Percentiles rank a stretch among this genome's conserved stretches.
These are phyloP conservation scores for Tetramorium simillimum DNA, from an alignment of 1,140 invertebrate genomes.

Conservation along the genomic window DNA sequence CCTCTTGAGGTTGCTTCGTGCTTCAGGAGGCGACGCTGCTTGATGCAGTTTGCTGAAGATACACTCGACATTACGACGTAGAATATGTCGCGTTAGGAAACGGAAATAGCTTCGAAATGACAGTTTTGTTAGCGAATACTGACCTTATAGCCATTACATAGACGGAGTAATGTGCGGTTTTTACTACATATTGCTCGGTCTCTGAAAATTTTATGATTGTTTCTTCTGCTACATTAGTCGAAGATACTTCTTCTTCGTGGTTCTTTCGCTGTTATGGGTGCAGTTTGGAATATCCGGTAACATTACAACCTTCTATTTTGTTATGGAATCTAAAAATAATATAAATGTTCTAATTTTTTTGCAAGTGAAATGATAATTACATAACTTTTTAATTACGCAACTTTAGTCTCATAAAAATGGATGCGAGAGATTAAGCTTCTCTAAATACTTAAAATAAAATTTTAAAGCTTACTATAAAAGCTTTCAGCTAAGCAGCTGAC, in stretches of 20 bases:
- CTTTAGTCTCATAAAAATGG: background rate
- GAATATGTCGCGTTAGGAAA: conserved; percentile 28
- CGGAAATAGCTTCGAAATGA: conserved; percentile 45
- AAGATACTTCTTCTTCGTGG: background rate
- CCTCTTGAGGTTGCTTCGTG: conserved; percentile 37
- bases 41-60: conserved; percentile 41
- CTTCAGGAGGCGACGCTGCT: conserved; percentile 1
- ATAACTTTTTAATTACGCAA: background rate
- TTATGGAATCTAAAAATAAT: background rate
- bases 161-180: background rate
- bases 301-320: background rate
- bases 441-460: background rate
- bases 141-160: background rate
- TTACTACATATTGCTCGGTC: background rate
- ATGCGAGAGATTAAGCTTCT: background rate
- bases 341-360: background rate
- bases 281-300: background rate
- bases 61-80: conserved; percentile 6
- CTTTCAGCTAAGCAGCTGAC: conserved; percentile 14
- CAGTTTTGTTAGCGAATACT: background rate
- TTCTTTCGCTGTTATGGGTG: background rate
- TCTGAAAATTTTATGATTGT: conserved; percentile 25
- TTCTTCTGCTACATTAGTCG: background rate
- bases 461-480: background rate
- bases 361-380: background rate